Base-by-base conservation (phyloP, 64 coral and sea anemone genomes). In the Cladopsammia gracilis region DNA sequence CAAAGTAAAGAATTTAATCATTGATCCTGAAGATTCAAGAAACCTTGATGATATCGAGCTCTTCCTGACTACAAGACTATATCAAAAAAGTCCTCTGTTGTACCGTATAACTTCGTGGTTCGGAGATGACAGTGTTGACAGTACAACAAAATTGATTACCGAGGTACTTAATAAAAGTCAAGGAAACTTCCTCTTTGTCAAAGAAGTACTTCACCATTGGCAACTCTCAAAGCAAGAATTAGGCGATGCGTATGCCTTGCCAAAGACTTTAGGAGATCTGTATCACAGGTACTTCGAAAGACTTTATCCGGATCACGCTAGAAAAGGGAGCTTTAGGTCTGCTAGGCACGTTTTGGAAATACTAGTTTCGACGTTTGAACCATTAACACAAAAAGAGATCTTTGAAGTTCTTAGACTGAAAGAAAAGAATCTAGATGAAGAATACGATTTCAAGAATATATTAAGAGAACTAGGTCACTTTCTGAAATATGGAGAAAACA, bases 141-240 rank as follows among this genome's bases (percentile, higher is more conserved):
- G 46, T 48, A 52, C 14, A 19, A 15, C 23, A 7, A 73, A 93
- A 47, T 49, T 78, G 20, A 86, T 75, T 4, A 22, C 82, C 44
- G 7, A 10, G 5, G 66, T 95, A 12, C 44, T 95, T 0, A 12
- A 65, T 4, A 85, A 87, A 43, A 87, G 94, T 82, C 88, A 95
- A 87, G 94, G 89, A 44, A 95, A 95, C 49, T 95, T 95, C 42
- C 67, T 95, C 7, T 91, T 83, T 23, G 83, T 95, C 10, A 95
- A 87, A 64, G 86, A 83, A 14, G 52, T 95, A 61, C 57, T 95
- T 53, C 15, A 87, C 43, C 78, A 95, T n/a, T 77, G 88, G 76
- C 19, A 86, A 14, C 58, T 16, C 4, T 19, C 71, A 45, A 78
- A 13, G 16, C 10, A 34, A 52, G 8, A 73, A 42, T 51, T 67